Evolutionary conservation across 1,140 invertebrate species (phyloP), one percentile per base, ranked within the genome.

Genomic region (Samia ricini): DNA sequence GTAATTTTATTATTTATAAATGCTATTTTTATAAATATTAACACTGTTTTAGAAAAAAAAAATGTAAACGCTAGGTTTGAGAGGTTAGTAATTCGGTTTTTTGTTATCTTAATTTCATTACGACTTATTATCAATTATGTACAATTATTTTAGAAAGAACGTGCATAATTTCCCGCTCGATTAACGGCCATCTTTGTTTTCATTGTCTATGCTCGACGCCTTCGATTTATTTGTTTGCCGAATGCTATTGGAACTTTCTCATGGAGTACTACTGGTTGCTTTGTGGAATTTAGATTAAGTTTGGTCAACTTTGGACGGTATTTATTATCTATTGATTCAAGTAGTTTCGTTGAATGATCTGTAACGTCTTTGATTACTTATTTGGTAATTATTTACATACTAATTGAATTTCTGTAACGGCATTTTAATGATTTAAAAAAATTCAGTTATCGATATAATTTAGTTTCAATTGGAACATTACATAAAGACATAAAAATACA

Each of bases 291-390:
- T 64, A 73, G 74, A 82, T 83, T 79, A 73, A 68, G 69, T 79
- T 83, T 50, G 64, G 69, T 76, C 69, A 68, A 74, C 68, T 73
- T 68, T 74, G 69, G 68, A 68, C 69, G 66, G 72, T 72, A 76
- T 83, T 81, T 72, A 76, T 83, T 81, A 76, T 81, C 76, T 72
- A 74, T 71, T 64, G 66, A 66, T 54, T 65, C 50, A 57, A 74
- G 74, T 67, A 74, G 74, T 61, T 54, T 66, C 61, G 22, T 3
- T 24, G 50, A 23, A 24, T 26, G 18, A 1, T 42, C 33, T 42
- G 7, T 15, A 42, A 15, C 4, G 15, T 42, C 33, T 42, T 42
- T 42, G 33, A 15, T 15, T 42, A 42, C 33, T 42, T 1, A 1
- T 4, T n/a, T 42, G 4, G 1, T 42, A 42, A 42, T 10, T 42